phyloP scores from a whole-genome alignment of 1,140 invertebrate genomes.

The Latrodectus geometricus region DNA sequence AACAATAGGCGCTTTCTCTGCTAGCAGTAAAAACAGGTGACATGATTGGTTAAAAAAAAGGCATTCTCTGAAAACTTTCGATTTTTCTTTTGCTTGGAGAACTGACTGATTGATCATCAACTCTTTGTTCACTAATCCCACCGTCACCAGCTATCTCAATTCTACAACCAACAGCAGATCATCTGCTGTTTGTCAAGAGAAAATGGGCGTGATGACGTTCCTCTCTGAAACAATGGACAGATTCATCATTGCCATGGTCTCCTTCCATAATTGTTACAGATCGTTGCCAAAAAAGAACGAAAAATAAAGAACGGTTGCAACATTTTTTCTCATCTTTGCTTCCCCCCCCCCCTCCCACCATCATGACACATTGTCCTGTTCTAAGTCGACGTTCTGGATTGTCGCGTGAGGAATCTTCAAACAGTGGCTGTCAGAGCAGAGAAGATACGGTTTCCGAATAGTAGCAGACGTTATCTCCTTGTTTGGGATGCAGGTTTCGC shows the following conservation, averaged over 20 bases:
- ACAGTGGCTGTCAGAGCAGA: slow-evolving; percentile 10
- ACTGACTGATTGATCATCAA: slow-evolving; percentile 11
- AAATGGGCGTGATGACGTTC: slow-evolving; percentile 44
- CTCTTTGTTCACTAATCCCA: slow-evolving; percentile 18
- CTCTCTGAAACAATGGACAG: slow-evolving; percentile 45
- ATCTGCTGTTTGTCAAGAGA: slow-evolving; percentile 31
- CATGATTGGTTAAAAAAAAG: too few relatives aligned
- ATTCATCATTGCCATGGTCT: slow-evolving; percentile 58
- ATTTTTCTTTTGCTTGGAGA: background rate
- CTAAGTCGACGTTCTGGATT: slow-evolving; percentile 16
- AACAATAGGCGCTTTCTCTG: too few relatives aligned
- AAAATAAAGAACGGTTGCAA: background rate
- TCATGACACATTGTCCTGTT: slow-evolving; percentile 22
- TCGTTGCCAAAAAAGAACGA: slow-evolving; percentile 4
- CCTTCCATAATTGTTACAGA: slow-evolving; percentile 55
- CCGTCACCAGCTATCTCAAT: background rate
- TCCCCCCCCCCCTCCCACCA: background rate
- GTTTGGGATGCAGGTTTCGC: too few relatives aligned
- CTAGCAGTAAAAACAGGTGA: too few relatives aligned
- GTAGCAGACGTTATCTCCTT: slow-evolving; percentile 6
- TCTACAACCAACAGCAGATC: slow-evolving; percentile 3
- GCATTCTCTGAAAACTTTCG: background rate
- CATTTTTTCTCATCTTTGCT: background rate
- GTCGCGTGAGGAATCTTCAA: background rate
- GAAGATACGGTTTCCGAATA: background rate